These are phyloP conservation scores for Drosophila koepferae DNA, from an alignment of 2,888 invertebrate species.

Conservation along the genomic window DNA sequence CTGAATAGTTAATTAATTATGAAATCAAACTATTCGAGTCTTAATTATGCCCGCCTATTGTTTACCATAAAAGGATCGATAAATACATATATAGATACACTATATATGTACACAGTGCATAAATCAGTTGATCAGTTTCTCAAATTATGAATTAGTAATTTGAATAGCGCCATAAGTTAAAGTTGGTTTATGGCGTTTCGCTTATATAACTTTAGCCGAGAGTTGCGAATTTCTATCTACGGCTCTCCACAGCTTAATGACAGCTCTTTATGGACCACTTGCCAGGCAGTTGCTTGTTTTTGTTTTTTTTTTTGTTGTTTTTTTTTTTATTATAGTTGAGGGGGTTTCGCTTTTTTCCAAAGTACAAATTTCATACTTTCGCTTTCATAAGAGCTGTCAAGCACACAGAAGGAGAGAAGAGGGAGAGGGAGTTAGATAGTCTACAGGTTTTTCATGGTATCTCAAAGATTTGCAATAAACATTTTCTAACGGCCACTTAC, in stretches of 20 bases:
- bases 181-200: slow-evolving; percentile 30
- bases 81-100: neutral
- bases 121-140: neutral
- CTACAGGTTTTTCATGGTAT: slow-evolving; percentile 28
- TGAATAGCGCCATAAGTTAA: slow-evolving; percentile 31
- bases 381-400: slow-evolving; percentile 48
- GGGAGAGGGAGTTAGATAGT: neutral
- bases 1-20: neutral
- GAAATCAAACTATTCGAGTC: neutral
- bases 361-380: slow-evolving; percentile 66
- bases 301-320: neutral
- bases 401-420: neutral
- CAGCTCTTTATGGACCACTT: slow-evolving; percentile 66
- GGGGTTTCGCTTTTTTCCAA: slow-evolving; percentile 42
- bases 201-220: slow-evolving; percentile 55
- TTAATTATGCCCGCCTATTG: neutral
- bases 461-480: slow-evolving; percentile 38
- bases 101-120: neutral
- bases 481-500: slow-evolving; percentile 35
- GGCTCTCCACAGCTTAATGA: slow-evolving; percentile 48
- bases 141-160: slow-evolving; percentile 49
- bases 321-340: slow-evolving; percentile 17
- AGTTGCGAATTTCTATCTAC: slow-evolving; percentile 53
- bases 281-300: slow-evolving; percentile 16
- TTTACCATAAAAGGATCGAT: neutral